These are phyloP conservation scores for Cremastinae sp. DNA, from an alignment of 2,888 invertebrate species.

Conservation along the genomic window DNA sequence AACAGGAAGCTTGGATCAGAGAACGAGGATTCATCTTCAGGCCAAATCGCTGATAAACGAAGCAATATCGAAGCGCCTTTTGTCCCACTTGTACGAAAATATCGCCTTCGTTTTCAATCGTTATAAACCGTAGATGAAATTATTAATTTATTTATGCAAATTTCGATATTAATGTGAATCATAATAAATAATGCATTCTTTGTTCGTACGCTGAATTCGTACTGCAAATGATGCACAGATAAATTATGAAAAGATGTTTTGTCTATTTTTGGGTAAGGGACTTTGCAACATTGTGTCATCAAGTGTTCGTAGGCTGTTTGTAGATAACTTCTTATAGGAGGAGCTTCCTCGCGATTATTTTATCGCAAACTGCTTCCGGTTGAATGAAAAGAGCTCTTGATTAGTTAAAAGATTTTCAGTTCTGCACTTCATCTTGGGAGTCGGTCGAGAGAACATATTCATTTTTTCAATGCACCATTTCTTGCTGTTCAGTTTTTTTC, in stretches of 20 bases:
- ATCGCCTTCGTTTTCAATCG: neutral
- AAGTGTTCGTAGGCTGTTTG: neutral
- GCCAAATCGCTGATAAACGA: neutral
- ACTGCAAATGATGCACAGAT: too few relatives aligned
- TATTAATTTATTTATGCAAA: neutral
- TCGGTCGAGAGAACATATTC: neutral
- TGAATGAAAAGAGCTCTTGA: conserved; percentile 25
- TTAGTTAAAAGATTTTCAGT: neutral
- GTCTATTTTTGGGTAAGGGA: neutral
- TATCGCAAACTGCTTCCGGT: conserved; percentile 69
- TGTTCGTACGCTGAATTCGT: too few relatives aligned
- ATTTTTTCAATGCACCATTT: too few relatives aligned
- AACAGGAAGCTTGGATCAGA: conserved; percentile 63
- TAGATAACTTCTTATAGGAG: neutral
- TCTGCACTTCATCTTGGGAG: conserved; percentile 7
- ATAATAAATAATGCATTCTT: conserved; percentile 30
- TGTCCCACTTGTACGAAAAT: neutral
- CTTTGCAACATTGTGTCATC: neutral
- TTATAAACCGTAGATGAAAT: neutral
- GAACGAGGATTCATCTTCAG: conserved; percentile 63
- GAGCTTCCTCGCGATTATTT: conserved; percentile 61
- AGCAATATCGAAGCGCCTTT: neutral
- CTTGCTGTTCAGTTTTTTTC: neutral
- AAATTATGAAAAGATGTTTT: neutral
- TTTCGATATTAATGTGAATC: neutral